Evolutionary conservation across 2,888 invertebrate species (phyloP).

Genomic region (Drosophila diplacantha): DNA sequence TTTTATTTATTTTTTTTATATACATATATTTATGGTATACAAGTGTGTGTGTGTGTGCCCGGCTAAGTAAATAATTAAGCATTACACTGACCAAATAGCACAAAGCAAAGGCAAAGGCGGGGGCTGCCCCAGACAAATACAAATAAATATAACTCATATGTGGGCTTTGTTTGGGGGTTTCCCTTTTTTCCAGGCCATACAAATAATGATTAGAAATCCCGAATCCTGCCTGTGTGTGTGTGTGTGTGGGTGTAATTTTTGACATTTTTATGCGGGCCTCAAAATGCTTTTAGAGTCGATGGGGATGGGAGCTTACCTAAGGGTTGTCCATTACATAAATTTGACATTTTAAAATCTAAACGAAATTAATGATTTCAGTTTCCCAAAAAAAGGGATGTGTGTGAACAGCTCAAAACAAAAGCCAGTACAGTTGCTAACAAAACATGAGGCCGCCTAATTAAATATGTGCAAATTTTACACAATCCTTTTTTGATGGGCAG

Average conservation of each 20-base stretch:
- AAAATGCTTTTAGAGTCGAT: slow-evolving; percentile 43
- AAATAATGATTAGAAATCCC: slow-evolving; percentile 72
- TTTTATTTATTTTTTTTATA: slow-evolving; percentile 5
- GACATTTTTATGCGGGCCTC: slow-evolving; percentile 72
- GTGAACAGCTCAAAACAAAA: slow-evolving; percentile 9
- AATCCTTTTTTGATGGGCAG: slow-evolving; percentile 1
- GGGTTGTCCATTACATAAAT: slow-evolving; percentile 60
- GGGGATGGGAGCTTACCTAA: slow-evolving; percentile 24
- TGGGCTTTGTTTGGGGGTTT: slow-evolving; percentile 35
- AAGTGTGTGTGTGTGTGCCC: neutral
- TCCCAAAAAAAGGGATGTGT: slow-evolving; percentile 1
- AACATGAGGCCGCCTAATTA: slow-evolving; percentile 5
- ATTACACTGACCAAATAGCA: slow-evolving; percentile 72
- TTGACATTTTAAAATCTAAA: slow-evolving; percentile 70
- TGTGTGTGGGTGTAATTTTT: slow-evolving; percentile 64
- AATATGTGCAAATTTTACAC: slow-evolving; percentile 23
- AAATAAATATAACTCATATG: slow-evolving; percentile 61
- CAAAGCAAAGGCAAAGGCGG: neutral
- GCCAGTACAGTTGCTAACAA: slow-evolving; percentile 58
- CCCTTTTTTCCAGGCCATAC: slow-evolving; percentile 48
- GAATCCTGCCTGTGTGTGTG: slow-evolving; percentile 22
- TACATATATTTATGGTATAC: neutral
- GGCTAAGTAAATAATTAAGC: slow-evolving; percentile 69
- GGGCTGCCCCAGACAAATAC: slow-evolving; percentile 63
- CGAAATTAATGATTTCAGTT: slow-evolving; percentile 69